A percentile compares a stretch with the other conserved stretches of the same genome.
Conservation (phyloP, 2,797 vertebrate genomes). For the Holocentrus rufus region DNA sequence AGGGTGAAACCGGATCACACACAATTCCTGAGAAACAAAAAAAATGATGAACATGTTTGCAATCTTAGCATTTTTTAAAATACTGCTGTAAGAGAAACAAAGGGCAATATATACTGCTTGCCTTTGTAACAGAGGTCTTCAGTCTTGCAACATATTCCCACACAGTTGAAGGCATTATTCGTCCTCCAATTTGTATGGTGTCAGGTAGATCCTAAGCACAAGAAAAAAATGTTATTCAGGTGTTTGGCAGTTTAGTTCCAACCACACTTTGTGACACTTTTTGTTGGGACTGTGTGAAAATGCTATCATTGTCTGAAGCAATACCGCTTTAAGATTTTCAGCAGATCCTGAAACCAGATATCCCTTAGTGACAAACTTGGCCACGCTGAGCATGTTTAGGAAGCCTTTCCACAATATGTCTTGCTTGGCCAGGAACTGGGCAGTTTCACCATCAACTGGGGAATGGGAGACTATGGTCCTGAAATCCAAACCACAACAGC, state of each 20-base stretch:
- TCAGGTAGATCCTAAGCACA: constrained; percentile 92
- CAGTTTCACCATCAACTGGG: constrained; percentile 85
- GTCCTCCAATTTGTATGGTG: constrained; percentile 95
- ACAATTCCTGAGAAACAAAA: constrained; percentile 87
- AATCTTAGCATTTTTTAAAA: not conserved
- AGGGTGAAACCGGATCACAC: constrained; percentile 96
- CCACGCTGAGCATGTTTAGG: constrained; percentile 95
- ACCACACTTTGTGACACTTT: constrained; percentile 1
- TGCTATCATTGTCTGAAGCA: constrained; percentile 5
- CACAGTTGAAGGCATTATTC: constrained; percentile 94
- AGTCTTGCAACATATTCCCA: constrained; percentile 98
- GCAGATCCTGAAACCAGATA: constrained; percentile 93
- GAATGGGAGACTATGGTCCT: constrained; percentile 83
- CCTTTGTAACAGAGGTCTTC: constrained; percentile 95
- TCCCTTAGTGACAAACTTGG: constrained; percentile 97
- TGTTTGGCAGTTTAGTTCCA: not conserved
- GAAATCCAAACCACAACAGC: constrained; percentile 70
- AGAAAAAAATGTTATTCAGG: constrained; percentile 30
- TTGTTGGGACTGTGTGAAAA: not conserved
- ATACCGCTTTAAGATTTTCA: constrained; percentile 92
- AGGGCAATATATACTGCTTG: constrained; percentile 62
- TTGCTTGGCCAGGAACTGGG: constrained; percentile 89
- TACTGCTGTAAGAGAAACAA: not conserved
- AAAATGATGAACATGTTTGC: constrained; percentile 35
- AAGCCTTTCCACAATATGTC: constrained; percentile 97